These are phyloP conservation scores for Austrolebias charrua DNA, from an alignment of 2,797 vertebrate species.

Conservation along the genomic window DNA sequence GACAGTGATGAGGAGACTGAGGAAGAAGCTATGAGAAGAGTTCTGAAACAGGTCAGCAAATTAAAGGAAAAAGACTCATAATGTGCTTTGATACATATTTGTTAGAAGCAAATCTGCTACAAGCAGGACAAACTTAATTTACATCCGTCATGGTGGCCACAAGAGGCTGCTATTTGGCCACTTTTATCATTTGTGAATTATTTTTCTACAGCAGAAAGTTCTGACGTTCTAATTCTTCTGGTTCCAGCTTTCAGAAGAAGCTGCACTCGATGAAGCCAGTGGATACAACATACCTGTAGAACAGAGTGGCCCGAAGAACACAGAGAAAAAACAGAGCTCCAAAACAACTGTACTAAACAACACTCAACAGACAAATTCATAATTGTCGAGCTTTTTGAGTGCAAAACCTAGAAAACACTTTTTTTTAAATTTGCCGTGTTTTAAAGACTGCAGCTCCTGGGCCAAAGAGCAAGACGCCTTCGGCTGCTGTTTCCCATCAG, in stretches of 20 bases:
- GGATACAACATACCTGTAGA: constrained; percentile 91
- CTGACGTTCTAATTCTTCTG: constrained; percentile 16
- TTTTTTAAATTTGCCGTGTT: constrained; percentile 8
- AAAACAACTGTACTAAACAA: constrained; percentile 66
- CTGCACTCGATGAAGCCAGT: constrained; percentile 89
- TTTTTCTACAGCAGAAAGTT: constrained; percentile 3
- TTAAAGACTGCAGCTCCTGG: constrained; percentile 29
- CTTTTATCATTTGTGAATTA: constrained; percentile 21
- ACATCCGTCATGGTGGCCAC: constrained; percentile 41
- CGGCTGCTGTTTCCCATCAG: constrained; percentile 45
- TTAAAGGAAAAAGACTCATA: neutral
- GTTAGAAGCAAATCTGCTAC: constrained; percentile 6
- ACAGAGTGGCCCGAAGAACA: constrained; percentile 72
- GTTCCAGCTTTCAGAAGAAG: constrained; percentile 90
- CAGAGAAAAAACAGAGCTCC: constrained; percentile 56
- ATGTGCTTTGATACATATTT: neutral
- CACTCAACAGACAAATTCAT: neutral
- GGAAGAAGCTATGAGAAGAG: constrained; percentile 86
- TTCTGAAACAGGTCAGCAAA: constrained; percentile 86
- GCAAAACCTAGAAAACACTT: constrained; percentile 8
- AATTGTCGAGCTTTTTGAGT: neutral
- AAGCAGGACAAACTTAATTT: neutral
- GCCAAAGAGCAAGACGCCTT: constrained; percentile 44
- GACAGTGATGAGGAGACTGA: constrained; percentile 94
- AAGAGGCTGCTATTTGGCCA: constrained; percentile 63